Percentiles rank a stretch among this genome's conserved stretches.
phyloP scores from a whole-genome alignment of 2,888 invertebrate species.

The Oligia latruncula region DNA sequence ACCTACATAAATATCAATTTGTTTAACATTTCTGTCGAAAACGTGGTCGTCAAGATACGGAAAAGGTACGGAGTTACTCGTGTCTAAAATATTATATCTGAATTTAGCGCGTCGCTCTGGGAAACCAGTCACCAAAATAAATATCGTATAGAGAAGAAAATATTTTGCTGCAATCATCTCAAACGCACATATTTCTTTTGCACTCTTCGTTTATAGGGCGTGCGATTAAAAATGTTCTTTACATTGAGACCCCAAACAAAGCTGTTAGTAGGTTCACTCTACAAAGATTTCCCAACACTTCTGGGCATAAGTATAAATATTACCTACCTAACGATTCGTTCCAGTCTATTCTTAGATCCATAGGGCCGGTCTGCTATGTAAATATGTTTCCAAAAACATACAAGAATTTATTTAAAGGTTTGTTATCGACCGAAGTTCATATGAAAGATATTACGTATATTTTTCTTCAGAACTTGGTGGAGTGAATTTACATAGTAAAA shows the following conservation, averaged over 20 bases:
- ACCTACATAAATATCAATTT: slow-evolving; percentile 47
- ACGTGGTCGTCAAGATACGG: slow-evolving; percentile 23
- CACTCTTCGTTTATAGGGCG: neutral
- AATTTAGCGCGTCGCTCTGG: slow-evolving; percentile 18
- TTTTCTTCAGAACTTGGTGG: slow-evolving; percentile 26
- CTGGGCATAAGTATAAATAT: slow-evolving; percentile 13
- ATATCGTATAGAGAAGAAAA: slow-evolving; percentile 13
- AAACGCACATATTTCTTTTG: neutral
- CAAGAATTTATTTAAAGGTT: slow-evolving; percentile 35
- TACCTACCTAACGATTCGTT: slow-evolving; percentile 9
- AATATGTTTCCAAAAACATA: slow-evolving; percentile 34
- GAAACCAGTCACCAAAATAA: slow-evolving; percentile 23
- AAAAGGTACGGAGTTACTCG: slow-evolving; percentile 46
- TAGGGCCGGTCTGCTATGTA: slow-evolving; percentile 29
- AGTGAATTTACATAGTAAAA: slow-evolving; percentile 34
- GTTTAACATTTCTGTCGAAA: slow-evolving; percentile 21
- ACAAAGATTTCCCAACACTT: slow-evolving; percentile 8
- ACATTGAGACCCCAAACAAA: neutral
- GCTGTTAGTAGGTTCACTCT: neutral
- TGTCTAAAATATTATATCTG: slow-evolving; percentile 44
- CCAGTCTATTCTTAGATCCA: slow-evolving; percentile 39
- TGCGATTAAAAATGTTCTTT: neutral
- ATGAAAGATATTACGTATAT: slow-evolving; percentile 25
- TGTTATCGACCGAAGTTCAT: slow-evolving; percentile 27
- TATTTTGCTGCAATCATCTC: neutral